Evolutionary conservation across 2,113 vertebrate species (phyloP).

Genomic region (Cryptoleucopteryx plumbea): DNA sequence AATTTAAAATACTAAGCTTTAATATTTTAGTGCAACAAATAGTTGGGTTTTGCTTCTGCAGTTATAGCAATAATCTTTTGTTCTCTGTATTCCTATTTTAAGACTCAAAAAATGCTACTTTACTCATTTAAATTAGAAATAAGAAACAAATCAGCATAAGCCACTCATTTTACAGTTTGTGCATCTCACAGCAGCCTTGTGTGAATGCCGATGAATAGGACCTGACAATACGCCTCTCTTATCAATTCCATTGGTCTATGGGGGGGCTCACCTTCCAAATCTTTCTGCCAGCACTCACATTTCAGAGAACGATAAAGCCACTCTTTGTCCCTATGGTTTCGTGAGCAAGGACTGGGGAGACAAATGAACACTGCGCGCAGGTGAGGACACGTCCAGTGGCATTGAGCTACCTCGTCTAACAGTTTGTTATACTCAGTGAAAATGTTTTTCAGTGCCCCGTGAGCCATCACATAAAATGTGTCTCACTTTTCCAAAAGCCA

Average conservation of each 20-base stretch:
- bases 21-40: neutral
- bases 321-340: fast-evolving
- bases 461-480: neutral
- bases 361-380: neutral
- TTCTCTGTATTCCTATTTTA: neutral
- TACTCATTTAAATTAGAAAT: conserved; percentile 6
- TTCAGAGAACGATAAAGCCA: neutral
- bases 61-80: neutral
- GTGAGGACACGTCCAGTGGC: too few relatives aligned
- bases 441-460: neutral
- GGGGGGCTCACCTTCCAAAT: neutral
- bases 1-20: neutral
- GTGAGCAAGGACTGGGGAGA: neutral
- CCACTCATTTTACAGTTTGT: neutral
- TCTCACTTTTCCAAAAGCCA: neutral
- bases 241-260: neutral
- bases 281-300: neutral
- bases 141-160: neutral
- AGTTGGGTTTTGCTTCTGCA: neutral
- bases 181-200: neutral
- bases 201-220: neutral
- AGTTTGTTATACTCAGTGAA: neutral
- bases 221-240: neutral
- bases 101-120: neutral
- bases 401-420: fast-evolving